Base-by-base conservation (phyloP, 2,888 invertebrate species). In the Diarsia rubi region DNA sequence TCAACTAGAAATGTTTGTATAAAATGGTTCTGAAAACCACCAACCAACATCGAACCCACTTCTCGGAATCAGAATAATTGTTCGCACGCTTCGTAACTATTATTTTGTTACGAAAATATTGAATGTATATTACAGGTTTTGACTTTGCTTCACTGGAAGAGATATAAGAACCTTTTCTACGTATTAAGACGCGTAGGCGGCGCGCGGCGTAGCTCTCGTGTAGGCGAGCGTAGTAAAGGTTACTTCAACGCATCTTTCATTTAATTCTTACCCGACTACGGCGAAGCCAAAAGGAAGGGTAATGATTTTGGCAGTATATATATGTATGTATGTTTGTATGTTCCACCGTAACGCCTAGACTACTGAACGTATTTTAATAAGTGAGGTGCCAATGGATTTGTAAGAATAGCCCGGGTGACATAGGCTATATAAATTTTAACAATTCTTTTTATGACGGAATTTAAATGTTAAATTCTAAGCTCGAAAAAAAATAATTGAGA, bases 171-270 rank as follows among this genome's bases (percentile, higher is more conserved):
- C 12, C 1, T 2, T 19, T 69, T 69, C 24, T 12, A 12, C 6
- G n/a, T 37, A 21, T 12, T 12, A 59, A 47, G 16, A 42, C 47
- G 19, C 69, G 57, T 69, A 69, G 44, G 14, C 19, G 19, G 24
- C 72, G 37, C 59, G 14, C 19, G 19, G 24, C 72, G 37, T 69
- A 69, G 57, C 21, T 31, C 11, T n/a, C 24, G 16, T 45, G 57
- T 59, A 69, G 24, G 45, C 57, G 45, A 69, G 16, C 57, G 57
- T 59, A 69, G 24, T 45, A 57, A 45, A 69, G 19, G 1, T 42
- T 16, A 52, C 21, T 66, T 11, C 16, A 6, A 21, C 11, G 31
- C n/a, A 47, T 5, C 9, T 5, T 31, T 44, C 1, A 11, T 45
- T 69, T 19, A 0, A 27, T 27, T n/a, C n/a, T n/a, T n/a, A n/a